phyloP scores from a whole-genome alignment of 2,888 invertebrate species.

The Miltochrista miniata region DNA sequence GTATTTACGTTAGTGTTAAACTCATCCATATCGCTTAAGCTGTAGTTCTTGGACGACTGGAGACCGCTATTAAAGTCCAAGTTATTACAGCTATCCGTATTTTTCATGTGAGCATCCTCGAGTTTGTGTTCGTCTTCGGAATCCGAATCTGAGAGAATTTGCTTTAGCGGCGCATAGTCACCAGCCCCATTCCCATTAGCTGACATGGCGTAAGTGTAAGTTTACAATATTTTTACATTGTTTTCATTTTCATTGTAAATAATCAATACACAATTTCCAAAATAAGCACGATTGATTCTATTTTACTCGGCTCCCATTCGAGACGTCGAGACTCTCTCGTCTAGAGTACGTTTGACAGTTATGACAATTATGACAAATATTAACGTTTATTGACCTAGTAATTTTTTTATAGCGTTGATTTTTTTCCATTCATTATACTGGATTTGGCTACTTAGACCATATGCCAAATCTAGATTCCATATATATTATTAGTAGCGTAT shows the following conservation, averaged over 20 bases:
- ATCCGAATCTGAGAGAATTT: conserved; percentile 90
- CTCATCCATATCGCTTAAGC: conserved; percentile 76
- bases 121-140: conserved; percentile 87
- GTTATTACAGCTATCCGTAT: conserved; percentile 69
- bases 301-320: not conserved
- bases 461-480: too few relatives aligned
- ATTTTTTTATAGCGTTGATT: too few relatives aligned
- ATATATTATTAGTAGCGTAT: too few relatives aligned
- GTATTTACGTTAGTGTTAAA: conserved; percentile 75
- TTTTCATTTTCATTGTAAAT: conserved; percentile 5
- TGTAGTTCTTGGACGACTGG: conserved; percentile 73
- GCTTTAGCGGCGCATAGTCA: conserved; percentile 90
- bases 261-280: conserved; percentile 27
- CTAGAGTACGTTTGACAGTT: too few relatives aligned
- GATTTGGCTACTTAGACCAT: too few relatives aligned
- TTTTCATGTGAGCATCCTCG: conserved; percentile 64
- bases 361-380: too few relatives aligned
- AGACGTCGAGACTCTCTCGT: too few relatives aligned
- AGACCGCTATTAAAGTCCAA: conserved; percentile 75
- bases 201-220: conserved; percentile 58
- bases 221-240: conserved; percentile 6
- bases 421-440: too few relatives aligned
- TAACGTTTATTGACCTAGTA: too few relatives aligned
- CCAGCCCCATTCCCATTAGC: conserved; percentile 74
- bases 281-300: not conserved